These are phyloP conservation scores for Thaumetopoea pityocampa DNA, from an alignment of 1,140 invertebrate species.

Conservation along the genomic window DNA sequence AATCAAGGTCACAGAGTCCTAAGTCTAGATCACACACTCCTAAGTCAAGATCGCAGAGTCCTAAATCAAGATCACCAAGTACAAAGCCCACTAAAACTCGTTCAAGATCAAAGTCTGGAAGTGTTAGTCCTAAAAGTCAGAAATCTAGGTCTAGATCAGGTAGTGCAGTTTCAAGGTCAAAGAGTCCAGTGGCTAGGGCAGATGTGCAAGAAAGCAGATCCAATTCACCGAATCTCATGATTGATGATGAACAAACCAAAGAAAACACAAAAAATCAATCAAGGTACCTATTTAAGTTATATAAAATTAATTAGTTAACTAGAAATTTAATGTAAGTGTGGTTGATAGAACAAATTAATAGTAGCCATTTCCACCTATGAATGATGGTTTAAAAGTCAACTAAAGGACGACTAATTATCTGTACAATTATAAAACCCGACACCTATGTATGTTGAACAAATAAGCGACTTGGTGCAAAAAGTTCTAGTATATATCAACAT, in stretches of 20 bases:
- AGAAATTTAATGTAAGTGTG: not conserved
- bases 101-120: constrained; percentile 45
- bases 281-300: constrained; percentile 31
- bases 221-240: constrained; percentile 77
- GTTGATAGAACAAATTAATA: not conserved
- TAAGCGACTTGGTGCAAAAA: no score
- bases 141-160: constrained; percentile 56
- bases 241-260: constrained; percentile 67
- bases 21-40: no score
- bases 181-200: constrained; percentile 55
- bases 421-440: no score
- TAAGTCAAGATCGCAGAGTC: constrained; percentile 34
- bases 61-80: constrained; percentile 39
- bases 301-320: not conserved
- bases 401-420: no score
- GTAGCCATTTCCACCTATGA: no score
- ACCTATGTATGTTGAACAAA: no score
- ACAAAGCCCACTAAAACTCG: constrained; percentile 43
- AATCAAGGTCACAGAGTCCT: constrained; percentile 42
- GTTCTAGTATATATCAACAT: no score
- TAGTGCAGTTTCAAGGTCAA: constrained; percentile 56
- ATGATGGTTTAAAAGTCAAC: no score
- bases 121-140: constrained; percentile 54
- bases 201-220: constrained; percentile 72
- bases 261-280: constrained; percentile 57